These are phyloP conservation scores for Hippasteria phrygiana DNA, from an alignment of 53 echinoderm and acorn worm species.

Conservation along the genomic window DNA sequence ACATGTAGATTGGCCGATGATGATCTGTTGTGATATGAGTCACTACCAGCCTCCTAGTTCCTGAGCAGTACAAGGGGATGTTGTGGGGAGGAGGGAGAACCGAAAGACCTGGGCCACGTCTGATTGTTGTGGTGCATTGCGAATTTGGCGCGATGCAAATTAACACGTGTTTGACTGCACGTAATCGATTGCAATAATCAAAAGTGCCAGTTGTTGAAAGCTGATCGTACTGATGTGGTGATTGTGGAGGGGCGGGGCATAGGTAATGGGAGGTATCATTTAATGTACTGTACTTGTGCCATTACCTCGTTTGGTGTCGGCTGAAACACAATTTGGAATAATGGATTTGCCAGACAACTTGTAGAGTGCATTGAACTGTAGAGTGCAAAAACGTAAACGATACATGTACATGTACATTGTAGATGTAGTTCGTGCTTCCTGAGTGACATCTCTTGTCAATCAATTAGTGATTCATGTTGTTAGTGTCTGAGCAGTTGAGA, in stretches of 20 bases:
- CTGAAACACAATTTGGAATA: no score
- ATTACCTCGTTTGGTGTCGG: no score
- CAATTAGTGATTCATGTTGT: neutral
- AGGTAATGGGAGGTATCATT: no score
- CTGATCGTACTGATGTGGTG: neutral
- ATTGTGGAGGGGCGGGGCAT: neutral
- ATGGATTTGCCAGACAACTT: no score
- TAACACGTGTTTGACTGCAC: conserved; percentile 11
- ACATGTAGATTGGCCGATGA: conserved; percentile 47
- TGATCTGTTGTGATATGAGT: conserved; percentile 57
- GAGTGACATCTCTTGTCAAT: neutral
- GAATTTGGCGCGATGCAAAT: conserved; percentile 31
- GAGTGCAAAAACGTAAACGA: conserved; percentile 33
- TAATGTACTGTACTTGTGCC: no score
- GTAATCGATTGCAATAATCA: neutral
- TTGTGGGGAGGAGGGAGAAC: neutral
- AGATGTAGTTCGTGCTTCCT: neutral
- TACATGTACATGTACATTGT: no score
- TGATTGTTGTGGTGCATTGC: neutral
- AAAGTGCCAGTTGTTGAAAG: conserved; percentile 26
- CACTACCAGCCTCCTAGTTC: conserved; percentile 27
- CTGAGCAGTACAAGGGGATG: neutral
- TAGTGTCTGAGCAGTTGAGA: neutral
- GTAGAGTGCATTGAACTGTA: neutral
- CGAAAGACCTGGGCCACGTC: neutral